Evolutionary conservation across 2,113 vertebrate species (phyloP).

Genomic region (Tychaedon coryphoeus): DNA sequence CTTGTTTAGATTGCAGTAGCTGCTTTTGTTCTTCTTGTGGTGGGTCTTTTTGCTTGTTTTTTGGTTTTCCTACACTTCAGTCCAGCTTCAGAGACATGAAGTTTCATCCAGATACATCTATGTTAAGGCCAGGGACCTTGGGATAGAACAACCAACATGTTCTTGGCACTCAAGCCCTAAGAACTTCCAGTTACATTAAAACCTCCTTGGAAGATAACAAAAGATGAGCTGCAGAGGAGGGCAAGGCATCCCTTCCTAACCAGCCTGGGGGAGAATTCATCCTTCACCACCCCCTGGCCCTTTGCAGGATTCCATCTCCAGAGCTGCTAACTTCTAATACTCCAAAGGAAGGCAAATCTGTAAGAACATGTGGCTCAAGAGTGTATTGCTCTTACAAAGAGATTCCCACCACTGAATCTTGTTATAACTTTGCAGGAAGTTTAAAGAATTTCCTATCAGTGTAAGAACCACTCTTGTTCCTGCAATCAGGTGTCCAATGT

Average conservation of each 20-base stretch:
- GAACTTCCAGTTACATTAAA: neutral
- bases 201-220: neutral
- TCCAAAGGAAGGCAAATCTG: neutral
- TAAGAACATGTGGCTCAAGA: neutral
- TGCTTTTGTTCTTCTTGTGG: neutral
- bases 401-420: neutral
- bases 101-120: neutral
- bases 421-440: neutral
- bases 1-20: neutral
- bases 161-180: neutral
- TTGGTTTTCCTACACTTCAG: neutral
- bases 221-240: neutral
- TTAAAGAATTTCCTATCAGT: neutral
- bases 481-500: neutral
- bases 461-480: neutral
- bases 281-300: neutral
- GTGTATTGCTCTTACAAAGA: neutral
- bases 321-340: neutral
- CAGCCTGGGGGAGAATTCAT: neutral
- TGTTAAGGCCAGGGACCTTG: neutral
- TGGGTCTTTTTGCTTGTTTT: neutral
- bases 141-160: neutral
- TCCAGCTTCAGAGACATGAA: neutral
- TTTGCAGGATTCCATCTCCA: neutral
- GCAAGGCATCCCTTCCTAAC: neutral